Conservation (phyloP, 2,888 invertebrate species). For the Diogma glabrata region DNA sequence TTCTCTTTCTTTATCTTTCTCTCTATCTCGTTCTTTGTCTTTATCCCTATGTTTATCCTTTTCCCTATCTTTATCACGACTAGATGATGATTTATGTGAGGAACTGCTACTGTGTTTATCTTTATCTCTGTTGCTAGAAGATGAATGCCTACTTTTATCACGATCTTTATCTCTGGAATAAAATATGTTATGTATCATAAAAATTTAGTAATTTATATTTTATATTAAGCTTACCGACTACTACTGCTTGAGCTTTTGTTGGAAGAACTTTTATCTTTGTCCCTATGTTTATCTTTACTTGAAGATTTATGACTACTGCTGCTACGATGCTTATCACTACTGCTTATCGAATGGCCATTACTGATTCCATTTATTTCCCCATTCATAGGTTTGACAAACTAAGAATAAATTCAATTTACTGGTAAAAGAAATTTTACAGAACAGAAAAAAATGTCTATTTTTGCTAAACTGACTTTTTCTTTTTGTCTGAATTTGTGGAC, state of each 20-base stretch:
- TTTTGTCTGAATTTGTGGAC: too few relatives aligned
- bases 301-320: constrained; percentile 54
- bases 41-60: constrained; percentile 32
- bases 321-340: constrained; percentile 35
- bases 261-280: constrained; percentile 40
- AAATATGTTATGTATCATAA: too few relatives aligned
- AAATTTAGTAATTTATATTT: not conserved
- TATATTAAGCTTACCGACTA: constrained; percentile 23
- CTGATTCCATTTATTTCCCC: constrained; percentile 62
- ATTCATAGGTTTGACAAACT: constrained; percentile 30
- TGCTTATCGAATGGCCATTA: constrained; percentile 51
- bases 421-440: too few relatives aligned
- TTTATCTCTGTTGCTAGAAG: constrained; percentile 23
- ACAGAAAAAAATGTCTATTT: too few relatives aligned
- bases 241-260: constrained; percentile 35
- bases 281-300: constrained; percentile 42
- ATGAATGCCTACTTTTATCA: constrained; percentile 22
- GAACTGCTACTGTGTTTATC: constrained; percentile 42
- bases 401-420: too few relatives aligned
- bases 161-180: constrained; percentile 32
- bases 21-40: constrained; percentile 27
- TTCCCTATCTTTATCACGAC: constrained; percentile 35
- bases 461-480: too few relatives aligned
- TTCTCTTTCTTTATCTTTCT: constrained; percentile 29
- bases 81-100: constrained; percentile 47